Conservation (phyloP, 2,888 invertebrate genomes). For the Tinea pellionella region DNA sequence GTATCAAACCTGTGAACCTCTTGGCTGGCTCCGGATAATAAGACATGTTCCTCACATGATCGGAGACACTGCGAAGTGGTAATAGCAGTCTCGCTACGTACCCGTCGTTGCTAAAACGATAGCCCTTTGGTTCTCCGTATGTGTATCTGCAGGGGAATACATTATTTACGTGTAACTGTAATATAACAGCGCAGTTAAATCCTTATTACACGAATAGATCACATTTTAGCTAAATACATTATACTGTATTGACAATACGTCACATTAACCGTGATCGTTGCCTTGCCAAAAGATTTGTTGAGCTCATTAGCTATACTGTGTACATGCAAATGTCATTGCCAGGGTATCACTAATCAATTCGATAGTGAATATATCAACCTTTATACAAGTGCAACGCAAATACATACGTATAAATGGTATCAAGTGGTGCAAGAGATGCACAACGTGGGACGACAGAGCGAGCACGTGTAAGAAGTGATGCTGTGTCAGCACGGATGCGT, state of each 20-base stretch:
- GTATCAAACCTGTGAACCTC: conserved; percentile 74
- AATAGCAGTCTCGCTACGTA: conserved; percentile 77
- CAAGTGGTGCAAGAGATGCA: conserved; percentile 65
- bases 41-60: conserved; percentile 71
- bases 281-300: conserved; percentile 44
- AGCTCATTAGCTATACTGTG: conserved; percentile 19
- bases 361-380: no score
- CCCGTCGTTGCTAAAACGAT: conserved; percentile 75
- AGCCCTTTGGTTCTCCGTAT: conserved; percentile 59
- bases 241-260: neutral
- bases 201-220: neutral
- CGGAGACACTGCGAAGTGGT: conserved; percentile 72
- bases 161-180: neutral
- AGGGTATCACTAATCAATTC: conserved; percentile 28
- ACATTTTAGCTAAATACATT: neutral
- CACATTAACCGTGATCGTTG: conserved; percentile 14
- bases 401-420: conserved; percentile 69
- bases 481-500: conserved; percentile 82
- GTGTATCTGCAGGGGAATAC: conserved; percentile 56
- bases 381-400: neutral
- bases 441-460: conserved; percentile 81
- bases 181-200: neutral
- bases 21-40: conserved; percentile 78
- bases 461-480: conserved; percentile 78
- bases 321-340: conserved; percentile 62